Percentiles rank a stretch among this genome's conserved stretches.
phyloP scores from a whole-genome alignment of 1,140 invertebrate species.

The Tetramorium alpestre region DNA sequence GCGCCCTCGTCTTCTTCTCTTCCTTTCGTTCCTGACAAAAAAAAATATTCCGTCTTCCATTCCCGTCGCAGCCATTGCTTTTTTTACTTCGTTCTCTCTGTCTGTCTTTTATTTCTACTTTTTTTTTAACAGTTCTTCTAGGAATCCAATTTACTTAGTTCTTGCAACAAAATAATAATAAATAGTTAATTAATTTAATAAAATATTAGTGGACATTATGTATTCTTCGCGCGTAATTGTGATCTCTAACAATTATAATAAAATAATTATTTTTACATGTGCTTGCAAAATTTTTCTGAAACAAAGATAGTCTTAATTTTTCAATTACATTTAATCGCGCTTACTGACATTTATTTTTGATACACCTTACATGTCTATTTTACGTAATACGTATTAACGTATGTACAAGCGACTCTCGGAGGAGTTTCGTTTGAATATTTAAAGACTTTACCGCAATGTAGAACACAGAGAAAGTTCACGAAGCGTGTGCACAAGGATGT shows the following conservation, averaged over 20 bases:
- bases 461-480: constrained; percentile 24
- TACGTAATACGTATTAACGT: constrained; percentile 33
- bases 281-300: not conserved
- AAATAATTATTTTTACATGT: not conserved
- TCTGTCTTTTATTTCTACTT: not conserved
- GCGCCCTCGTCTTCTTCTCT: not conserved
- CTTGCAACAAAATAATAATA: not conserved
- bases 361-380: not conserved
- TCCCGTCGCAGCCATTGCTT: not conserved
- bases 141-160: not conserved
- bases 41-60: not conserved
- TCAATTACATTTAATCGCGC: not conserved
- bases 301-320: not conserved
- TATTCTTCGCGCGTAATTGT: not conserved
- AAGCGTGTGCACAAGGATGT: constrained; percentile 42
- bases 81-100: not conserved
- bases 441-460: constrained; percentile 62
- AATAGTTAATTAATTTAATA: constrained; percentile 2
- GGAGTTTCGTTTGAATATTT: constrained; percentile 78
- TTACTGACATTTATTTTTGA: not conserved
- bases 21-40: not conserved
- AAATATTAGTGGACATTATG: not conserved
- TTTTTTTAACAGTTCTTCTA: not conserved
- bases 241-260: not conserved
- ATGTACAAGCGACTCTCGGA: constrained; percentile 35